Percentiles rank a stretch among this genome's conserved stretches.
phyloP scores from a whole-genome alignment of 2,797 vertebrate species.

The Sphaeramia orbicularis region DNA sequence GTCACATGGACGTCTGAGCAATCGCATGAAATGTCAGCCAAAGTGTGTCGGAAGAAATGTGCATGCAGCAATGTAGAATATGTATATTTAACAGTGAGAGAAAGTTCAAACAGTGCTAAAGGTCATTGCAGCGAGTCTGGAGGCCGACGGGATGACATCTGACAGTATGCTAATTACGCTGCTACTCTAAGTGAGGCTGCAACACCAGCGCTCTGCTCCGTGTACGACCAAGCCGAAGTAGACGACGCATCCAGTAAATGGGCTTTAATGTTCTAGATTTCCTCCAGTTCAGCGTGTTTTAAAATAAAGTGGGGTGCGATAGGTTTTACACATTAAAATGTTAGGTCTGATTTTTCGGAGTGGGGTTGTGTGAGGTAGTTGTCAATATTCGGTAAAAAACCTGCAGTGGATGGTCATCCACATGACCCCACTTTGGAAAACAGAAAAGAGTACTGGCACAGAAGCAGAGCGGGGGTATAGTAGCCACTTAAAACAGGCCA shows the following conservation, averaged over 20 bases:
- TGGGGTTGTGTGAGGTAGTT: too few relatives aligned
- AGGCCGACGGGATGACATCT: constrained; percentile 64
- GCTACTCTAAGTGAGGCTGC: constrained; percentile 34
- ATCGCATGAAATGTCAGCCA: constrained; percentile 79
- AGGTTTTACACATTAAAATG: too few relatives aligned
- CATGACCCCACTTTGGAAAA: too few relatives aligned
- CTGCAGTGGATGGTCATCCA: too few relatives aligned
- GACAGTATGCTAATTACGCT: constrained; percentile 70
- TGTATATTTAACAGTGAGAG: constrained; percentile 63
- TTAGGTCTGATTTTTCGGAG: too few relatives aligned
- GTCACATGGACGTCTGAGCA: constrained; percentile 61
- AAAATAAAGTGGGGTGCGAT: too few relatives aligned
- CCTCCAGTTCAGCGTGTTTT: not conserved
- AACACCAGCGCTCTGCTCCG: constrained; percentile 21
- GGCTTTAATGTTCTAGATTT: not conserved
- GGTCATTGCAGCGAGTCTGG: constrained; percentile 71
- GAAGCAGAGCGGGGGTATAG: too few relatives aligned
- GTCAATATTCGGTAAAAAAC: too few relatives aligned
- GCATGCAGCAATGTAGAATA: constrained; percentile 49
- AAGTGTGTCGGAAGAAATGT: constrained; percentile 50
- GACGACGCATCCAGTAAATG: too few relatives aligned
- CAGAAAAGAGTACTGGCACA: too few relatives aligned
- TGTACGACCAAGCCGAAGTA: not conserved
- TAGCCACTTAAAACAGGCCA: too few relatives aligned
- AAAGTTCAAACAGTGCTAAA: constrained; percentile 77